Evolutionary conservation across 1,140 invertebrate species (phyloP).

Genomic region (Lethrus apterus): DNA sequence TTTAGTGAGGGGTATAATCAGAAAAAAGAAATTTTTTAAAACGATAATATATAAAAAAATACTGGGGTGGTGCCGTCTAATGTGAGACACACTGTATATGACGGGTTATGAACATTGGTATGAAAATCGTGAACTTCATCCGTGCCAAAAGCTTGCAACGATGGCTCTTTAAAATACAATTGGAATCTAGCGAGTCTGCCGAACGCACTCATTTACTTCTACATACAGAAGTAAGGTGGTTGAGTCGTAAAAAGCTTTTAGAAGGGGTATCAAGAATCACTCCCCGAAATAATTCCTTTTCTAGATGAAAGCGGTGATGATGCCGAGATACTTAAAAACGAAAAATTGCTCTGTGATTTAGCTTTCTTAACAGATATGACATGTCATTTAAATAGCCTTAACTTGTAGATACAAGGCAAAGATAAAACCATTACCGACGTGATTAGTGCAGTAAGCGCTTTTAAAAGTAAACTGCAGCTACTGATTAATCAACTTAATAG

Average conservation of each 20-base stretch:
- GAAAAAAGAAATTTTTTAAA: no score
- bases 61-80: no score
- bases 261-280: conserved; percentile 17
- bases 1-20: no score
- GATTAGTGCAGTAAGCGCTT: conserved; percentile 10
- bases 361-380: conserved; percentile 7
- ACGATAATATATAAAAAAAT: no score
- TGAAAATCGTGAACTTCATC: conserved; percentile 17
- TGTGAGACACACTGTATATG: no score
- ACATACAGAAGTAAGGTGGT: conserved; percentile 22
- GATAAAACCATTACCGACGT: conserved; percentile 14
- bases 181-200: conserved; percentile 12
- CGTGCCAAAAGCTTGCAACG: conserved; percentile 24
- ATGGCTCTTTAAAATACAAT: conserved; percentile 18
- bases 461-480: conserved; percentile 7
- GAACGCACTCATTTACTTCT: conserved; percentile 19
- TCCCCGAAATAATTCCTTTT: conserved; percentile 16
- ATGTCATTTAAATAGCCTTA: conserved; percentile 14
- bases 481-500: conserved; percentile 6
- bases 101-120: conserved; percentile 14
- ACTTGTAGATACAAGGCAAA: conserved; percentile 14
- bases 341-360: conserved; percentile 17
- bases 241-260: conserved; percentile 17
- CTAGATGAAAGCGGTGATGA: conserved; percentile 16
- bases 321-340: conserved; percentile 12